Evolutionary conservation across 64 coral and sea anemone species (phyloP).

Genomic region (Porites lutea): DNA sequence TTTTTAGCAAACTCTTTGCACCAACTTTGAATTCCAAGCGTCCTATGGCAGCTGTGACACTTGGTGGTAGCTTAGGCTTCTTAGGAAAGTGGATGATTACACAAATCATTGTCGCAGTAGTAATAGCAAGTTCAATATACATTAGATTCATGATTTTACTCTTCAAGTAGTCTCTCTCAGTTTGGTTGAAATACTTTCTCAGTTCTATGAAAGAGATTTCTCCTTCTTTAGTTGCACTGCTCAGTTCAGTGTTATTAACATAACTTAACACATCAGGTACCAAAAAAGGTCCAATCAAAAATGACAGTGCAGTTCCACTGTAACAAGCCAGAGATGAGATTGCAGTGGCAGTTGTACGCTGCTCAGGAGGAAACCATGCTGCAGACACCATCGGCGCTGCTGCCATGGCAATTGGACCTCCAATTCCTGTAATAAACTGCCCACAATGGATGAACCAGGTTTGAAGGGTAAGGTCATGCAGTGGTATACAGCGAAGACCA

Average conservation of each 20-base stretch:
- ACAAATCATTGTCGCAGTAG: constrained; percentile 62
- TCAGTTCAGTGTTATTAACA: neutral
- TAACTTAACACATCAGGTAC: constrained; percentile 61
- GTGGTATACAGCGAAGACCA: constrained; percentile 80
- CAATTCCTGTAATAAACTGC: constrained; percentile 90
- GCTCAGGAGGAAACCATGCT: constrained; percentile 91
- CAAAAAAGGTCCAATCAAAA: constrained; percentile 79
- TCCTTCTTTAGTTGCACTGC: neutral
- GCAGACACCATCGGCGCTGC: constrained; percentile 89
- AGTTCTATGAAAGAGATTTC: constrained; percentile 46
- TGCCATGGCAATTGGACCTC: constrained; percentile 95
- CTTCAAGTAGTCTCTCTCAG: constrained; percentile 33
- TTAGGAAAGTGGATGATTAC: constrained; percentile 91
- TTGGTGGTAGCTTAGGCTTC: constrained; percentile 87
- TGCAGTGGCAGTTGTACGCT: constrained; percentile 89
- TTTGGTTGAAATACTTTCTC: constrained; percentile 49
- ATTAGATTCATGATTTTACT: constrained; percentile 74
- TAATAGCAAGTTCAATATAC: constrained; percentile 73
- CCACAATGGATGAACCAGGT: constrained; percentile 76
- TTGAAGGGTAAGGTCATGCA: constrained; percentile 31
- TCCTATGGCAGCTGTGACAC: constrained; percentile 93
- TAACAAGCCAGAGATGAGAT: constrained; percentile 91
- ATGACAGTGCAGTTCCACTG: constrained; percentile 87
- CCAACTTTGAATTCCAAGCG: constrained; percentile 90
- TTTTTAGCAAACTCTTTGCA: constrained; percentile 79